Evolutionary conservation across 2,113 vertebrate species (phyloP).

Genomic region (Perca schrenkii): DNA sequence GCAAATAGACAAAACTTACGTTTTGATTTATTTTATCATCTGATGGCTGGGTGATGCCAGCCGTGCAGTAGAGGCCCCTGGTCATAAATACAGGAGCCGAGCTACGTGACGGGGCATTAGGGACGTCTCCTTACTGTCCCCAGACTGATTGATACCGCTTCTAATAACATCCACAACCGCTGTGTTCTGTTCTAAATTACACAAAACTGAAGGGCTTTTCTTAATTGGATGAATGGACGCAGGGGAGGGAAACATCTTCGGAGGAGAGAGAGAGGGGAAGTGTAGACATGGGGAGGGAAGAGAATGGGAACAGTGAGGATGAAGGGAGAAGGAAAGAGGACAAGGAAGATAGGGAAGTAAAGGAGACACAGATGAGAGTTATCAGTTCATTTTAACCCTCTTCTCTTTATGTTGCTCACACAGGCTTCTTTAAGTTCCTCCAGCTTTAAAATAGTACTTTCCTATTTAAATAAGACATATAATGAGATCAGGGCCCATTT

Average conservation of each 20-base stretch:
- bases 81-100: conserved; percentile 90
- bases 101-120: conserved; percentile 88
- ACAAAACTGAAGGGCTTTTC: conserved; percentile 75
- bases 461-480: neutral
- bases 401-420: neutral
- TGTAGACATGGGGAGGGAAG: neutral
- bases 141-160: conserved; percentile 89
- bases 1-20: conserved; percentile 94
- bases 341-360: conserved; percentile 1
- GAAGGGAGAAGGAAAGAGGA: neutral
- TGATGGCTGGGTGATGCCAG: conserved; percentile 89
- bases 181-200: conserved; percentile 90
- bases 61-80: conserved; percentile 88
- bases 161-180: conserved; percentile 91
- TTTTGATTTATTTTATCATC: conserved; percentile 98
- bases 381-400: neutral
- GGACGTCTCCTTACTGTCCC: conserved; percentile 87
- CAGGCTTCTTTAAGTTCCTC: neutral
- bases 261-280: conserved; percentile 11
- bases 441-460: neutral
- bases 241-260: neutral
- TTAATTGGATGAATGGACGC: conserved; percentile 79
- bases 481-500: neutral
- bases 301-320: conserved; percentile 1
- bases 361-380: conserved; percentile 13